phyloP scores from a whole-genome alignment of 2,888 invertebrate genomes.

The Lumbricus terrestris region DNA sequence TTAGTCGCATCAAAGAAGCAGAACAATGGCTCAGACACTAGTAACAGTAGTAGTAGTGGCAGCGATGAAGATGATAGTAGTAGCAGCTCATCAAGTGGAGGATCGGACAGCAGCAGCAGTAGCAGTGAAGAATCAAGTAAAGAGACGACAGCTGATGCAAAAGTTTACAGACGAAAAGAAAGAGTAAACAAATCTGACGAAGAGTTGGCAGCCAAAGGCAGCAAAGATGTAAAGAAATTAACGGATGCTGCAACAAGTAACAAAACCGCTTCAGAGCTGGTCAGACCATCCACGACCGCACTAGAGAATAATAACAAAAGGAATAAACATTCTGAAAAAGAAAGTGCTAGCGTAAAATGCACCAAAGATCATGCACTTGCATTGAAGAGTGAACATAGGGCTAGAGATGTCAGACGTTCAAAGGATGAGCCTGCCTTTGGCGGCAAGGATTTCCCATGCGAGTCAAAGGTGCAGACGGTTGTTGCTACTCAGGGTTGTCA shows the following conservation, averaged over 20 bases:
- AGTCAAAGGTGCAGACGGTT: neutral
- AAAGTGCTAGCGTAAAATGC: neutral
- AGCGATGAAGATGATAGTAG: neutral
- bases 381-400: neutral
- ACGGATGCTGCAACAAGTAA: neutral
- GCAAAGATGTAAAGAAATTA: neutral
- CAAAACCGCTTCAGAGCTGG: neutral
- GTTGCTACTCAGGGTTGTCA: neutral
- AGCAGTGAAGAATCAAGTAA: neutral
- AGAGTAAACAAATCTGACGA: neutral
- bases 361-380: neutral
- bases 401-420: neutral
- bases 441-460: neutral
- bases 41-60: slow-evolving; percentile 17
- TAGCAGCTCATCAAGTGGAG: slow-evolving; percentile 4
- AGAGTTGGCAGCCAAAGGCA: neutral
- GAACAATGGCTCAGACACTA: slow-evolving; percentile 1
- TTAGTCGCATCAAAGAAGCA: neutral
- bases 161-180: too few relatives aligned
- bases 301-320: neutral
- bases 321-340: neutral
- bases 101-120: slow-evolving; percentile 11
- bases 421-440: neutral
- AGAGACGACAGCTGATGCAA: neutral
- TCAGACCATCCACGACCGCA: neutral